Evolutionary conservation across 2,888 invertebrate species (phyloP), one percentile per base, ranked within the genome.

Genomic region (Troides aeacus): DNA sequence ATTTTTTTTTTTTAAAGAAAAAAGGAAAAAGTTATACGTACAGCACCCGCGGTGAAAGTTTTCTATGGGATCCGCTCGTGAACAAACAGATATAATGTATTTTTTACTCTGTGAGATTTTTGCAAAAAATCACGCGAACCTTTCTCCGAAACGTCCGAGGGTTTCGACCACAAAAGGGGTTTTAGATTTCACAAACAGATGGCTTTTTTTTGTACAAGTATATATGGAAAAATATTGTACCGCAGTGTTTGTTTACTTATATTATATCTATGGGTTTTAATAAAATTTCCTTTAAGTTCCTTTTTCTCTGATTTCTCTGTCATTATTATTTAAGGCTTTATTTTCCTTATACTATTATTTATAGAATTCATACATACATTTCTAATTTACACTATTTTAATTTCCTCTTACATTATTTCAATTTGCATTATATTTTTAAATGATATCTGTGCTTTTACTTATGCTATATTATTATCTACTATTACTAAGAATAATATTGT

Each of bases 101-200:
- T 87, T 89, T 86, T 79, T 73, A 78, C 74, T 73, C 72, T 66
- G 23, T 66, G 71, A 79, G 75, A 79, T 79, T 75, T 78, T 77
- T 18, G 81, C 80, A 84, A 87, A 88, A 87, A 81, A 77, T 75
- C 77, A 75, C 74, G 74, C 73, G 80, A 78, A 80, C 82, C 83
- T 84, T 84, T 84, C 84, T 84, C 78, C 84, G 87, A 88, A 89
- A 79, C 77, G 77, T 77, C 78, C 78, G 68, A 70, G 69, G 73
- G 71, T 69, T 75, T 73, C 73, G 74, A 79, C 79, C 81, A 89
- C 89, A 90, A 90, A 91, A 88, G 90, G 91, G 91, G 90, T 88
- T 91, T 90, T 85, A 78, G 77, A 85, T 91, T 89, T 88, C 90
- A 86, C 82, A 82, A 84, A 85, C 86, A 88, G 85, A 87, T 86